Percentiles rank a stretch among this genome's conserved stretches.
Evolutionary conservation across 2,797 vertebrate species (phyloP).

Genomic region (Galagoides demidoff): DNA sequence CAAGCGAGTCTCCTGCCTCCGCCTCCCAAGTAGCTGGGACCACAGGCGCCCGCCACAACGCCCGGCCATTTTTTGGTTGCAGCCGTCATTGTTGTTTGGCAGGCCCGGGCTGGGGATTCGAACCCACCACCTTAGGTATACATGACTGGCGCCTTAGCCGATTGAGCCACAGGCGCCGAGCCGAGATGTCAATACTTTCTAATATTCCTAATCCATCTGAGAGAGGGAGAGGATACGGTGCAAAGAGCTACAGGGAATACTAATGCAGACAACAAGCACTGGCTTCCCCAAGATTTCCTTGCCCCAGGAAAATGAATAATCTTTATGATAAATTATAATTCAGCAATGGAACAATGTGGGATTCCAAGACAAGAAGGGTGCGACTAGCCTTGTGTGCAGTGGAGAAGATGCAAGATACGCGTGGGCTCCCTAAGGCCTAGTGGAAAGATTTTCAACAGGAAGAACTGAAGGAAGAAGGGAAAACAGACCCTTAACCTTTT

Average conservation of each 20-base stretch:
- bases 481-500: too few species aligned
- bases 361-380: background rate
- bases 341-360: background rate
- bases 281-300: background rate
- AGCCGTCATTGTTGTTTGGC: too few species aligned
- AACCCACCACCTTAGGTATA: too few species aligned
- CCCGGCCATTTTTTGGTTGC: too few species aligned
- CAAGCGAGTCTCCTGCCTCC: too few species aligned
- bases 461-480: background rate
- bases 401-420: background rate
- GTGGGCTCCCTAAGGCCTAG: background rate
- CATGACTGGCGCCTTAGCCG: too few species aligned
- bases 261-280: background rate
- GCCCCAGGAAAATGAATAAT: background rate
- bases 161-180: too few species aligned
- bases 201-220: background rate
- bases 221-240: background rate
- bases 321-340: background rate
- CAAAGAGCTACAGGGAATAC: background rate
- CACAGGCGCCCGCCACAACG: too few species aligned
- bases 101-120: too few species aligned
- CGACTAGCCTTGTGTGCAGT: fast-evolving
- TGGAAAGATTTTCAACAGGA: background rate
- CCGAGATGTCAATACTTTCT: background rate
- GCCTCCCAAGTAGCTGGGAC: too few species aligned